A percentile compares a stretch with the other conserved stretches of the same genome.
These are phyloP conservation scores for Parapsyche elsis DNA, from an alignment of 1,140 invertebrate species.

Conservation along the genomic window DNA sequence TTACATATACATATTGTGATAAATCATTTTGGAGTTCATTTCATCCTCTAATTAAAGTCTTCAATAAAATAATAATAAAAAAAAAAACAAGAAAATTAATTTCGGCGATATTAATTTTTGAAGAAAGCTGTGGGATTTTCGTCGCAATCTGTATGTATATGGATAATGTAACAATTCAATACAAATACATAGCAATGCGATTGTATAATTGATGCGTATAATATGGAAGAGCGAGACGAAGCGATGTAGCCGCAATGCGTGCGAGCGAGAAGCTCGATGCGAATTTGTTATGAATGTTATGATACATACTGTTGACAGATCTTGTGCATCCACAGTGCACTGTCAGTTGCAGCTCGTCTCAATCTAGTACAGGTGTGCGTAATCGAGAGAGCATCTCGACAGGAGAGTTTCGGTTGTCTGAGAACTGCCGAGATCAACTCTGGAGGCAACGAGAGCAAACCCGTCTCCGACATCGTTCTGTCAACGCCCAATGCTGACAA, in stretches of 20 bases:
- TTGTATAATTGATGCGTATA: not conserved
- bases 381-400: not conserved
- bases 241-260: not conserved
- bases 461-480: not conserved
- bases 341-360: no score
- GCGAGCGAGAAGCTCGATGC: not conserved
- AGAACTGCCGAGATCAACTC: slow-evolving; percentile 48
- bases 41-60: no score
- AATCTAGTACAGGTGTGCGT: not conserved
- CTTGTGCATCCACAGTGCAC: not conserved
- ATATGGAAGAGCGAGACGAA: not conserved
- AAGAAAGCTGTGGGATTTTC: no score
- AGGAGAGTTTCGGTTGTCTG: not conserved
- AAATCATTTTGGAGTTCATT: no score
- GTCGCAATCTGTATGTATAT: no score
- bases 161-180: no score
- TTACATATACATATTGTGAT: no score
- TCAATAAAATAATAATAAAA: no score
- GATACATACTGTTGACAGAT: not conserved
- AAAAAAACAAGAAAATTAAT: no score
- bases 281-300: not conserved
- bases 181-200: not conserved
- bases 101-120: no score
- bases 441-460: slow-evolving; percentile 13
- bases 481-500: not conserved